These are phyloP conservation scores for Labia minor DNA, from an alignment of 2,888 invertebrate species.

Conservation along the genomic window DNA sequence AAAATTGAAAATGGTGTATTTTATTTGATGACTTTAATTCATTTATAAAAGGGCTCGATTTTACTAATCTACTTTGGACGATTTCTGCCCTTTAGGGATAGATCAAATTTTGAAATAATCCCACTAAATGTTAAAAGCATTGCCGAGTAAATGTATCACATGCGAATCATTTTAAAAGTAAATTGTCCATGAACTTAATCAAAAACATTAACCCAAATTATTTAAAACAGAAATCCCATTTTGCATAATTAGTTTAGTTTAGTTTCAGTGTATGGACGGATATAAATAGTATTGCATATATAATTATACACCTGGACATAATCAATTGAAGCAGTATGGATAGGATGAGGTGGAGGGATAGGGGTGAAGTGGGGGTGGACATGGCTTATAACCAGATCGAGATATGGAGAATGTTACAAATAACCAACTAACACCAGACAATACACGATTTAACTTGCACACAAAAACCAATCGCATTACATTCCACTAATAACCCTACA, in stretches of 20 bases:
- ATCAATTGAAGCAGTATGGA: not conserved
- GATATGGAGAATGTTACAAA: constrained; percentile 13
- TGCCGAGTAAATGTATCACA: constrained; percentile 13
- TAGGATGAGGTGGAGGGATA: too few relatives aligned
- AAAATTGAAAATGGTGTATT: constrained; percentile 13
- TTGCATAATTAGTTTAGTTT: constrained; percentile 13
- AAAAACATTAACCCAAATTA: constrained; percentile 13
- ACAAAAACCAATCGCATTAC: constrained; percentile 15
- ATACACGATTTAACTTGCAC: constrained; percentile 16
- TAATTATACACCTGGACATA: constrained; percentile 13
- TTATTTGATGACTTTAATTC: constrained; percentile 13
- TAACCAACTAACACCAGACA: constrained; percentile 16
- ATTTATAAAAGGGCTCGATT: constrained; percentile 13
- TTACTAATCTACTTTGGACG: constrained; percentile 7
- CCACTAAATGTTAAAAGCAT: constrained; percentile 7
- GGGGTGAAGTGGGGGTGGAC: too few relatives aligned
- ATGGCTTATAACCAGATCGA: constrained; percentile 5
- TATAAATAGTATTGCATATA: constrained; percentile 13
- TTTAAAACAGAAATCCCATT: constrained; percentile 13
- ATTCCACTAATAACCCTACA: constrained; percentile 19
- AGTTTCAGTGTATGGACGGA: not conserved
- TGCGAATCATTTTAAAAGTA: constrained; percentile 13
- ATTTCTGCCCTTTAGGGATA: constrained; percentile 13
- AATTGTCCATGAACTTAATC: constrained; percentile 13
- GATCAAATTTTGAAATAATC: constrained; percentile 13